These are phyloP conservation scores for Watsonalla cultraria DNA, from an alignment of 2,888 invertebrate species.

Conservation along the genomic window DNA sequence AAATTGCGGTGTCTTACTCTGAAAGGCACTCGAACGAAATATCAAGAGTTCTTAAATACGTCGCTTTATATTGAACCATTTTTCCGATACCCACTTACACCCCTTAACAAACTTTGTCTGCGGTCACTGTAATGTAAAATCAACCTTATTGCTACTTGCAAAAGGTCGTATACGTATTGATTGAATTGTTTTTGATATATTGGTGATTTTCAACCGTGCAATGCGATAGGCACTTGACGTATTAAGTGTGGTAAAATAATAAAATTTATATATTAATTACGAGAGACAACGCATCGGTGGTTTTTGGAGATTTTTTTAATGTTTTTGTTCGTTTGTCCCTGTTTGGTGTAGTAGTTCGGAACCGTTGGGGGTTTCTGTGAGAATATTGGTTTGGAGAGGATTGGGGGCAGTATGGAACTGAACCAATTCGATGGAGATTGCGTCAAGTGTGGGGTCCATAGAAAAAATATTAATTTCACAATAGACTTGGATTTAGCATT, in stretches of 20 bases:
- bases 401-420: conserved; percentile 2
- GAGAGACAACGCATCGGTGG: conserved; percentile 59
- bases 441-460: background rate
- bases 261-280: conserved; percentile 55
- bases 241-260: conserved; percentile 58
- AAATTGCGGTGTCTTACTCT: conserved; percentile 40
- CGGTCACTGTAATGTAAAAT: conserved; percentile 5
- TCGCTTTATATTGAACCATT: conserved; percentile 58
- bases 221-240: conserved; percentile 69
- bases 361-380: conserved; percentile 56
- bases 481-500: too few relatives aligned
- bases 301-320: conserved; percentile 50
- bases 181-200: conserved; percentile 2
- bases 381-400: conserved; percentile 48
- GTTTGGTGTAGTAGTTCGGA: conserved; percentile 23
- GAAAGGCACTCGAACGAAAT: conserved; percentile 45
- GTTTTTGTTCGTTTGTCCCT: conserved; percentile 28
- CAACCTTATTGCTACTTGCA: conserved; percentile 10
- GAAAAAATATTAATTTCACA: background rate
- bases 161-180: conserved; percentile 18
- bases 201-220: conserved; percentile 38
- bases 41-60: conserved; percentile 49
- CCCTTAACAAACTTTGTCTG: conserved; percentile 22
- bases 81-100: conserved; percentile 65
- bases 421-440: background rate